Evolutionary conservation across 2,113 vertebrate species (phyloP), one percentile per base, ranked within the genome.

Genomic region (Takifugu flavidus): DNA sequence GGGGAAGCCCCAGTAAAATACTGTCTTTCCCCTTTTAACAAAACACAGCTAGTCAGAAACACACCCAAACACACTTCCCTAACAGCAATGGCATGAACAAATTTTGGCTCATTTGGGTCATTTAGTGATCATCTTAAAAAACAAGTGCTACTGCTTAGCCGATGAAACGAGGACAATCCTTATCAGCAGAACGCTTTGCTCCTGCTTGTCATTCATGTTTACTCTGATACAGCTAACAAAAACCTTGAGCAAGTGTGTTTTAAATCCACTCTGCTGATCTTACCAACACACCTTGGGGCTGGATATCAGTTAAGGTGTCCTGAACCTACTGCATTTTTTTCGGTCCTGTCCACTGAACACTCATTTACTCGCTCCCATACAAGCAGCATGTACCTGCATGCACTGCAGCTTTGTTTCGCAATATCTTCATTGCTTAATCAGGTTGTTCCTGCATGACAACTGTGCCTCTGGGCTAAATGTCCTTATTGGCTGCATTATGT

Each of bases 401-500:
- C 25, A 29, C 47, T 14, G 13, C 0, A 56, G n/a, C 54, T 52
- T 27, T 58, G n/a, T 62, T 13, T 51, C 45, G 55, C 27, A 51
- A 50, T 47, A 57, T 13, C 26, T 39, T 34, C 45, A 53, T 27
- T 0, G 29, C 34, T 63, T 70, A 8, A 52, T 77, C 70, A 61
- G 44, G 60, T 72, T 67, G 14, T 29, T 62, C 72, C 56, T 59
- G 75, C 28, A 31, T 25, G 25, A 59, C 54, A 4, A 15, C 44
- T 1, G 4, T 5, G 0, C 53, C 58, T 55, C 25, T 53, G 11
- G 10, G 4, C 25, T 39, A 10, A 39, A 39, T 6, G 34, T 39
- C 7, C 34, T 39, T 39, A 39, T 39, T 39, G 20, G 34, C 34
- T 39, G 11, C 34, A 39, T 11, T 39, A 39, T 39, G 34, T 10